These are phyloP conservation scores for Calvadosia cruxmelitensis DNA, from an alignment of 30 jellyfish, hydroid and myxozoan species.

Conservation along the genomic window DNA sequence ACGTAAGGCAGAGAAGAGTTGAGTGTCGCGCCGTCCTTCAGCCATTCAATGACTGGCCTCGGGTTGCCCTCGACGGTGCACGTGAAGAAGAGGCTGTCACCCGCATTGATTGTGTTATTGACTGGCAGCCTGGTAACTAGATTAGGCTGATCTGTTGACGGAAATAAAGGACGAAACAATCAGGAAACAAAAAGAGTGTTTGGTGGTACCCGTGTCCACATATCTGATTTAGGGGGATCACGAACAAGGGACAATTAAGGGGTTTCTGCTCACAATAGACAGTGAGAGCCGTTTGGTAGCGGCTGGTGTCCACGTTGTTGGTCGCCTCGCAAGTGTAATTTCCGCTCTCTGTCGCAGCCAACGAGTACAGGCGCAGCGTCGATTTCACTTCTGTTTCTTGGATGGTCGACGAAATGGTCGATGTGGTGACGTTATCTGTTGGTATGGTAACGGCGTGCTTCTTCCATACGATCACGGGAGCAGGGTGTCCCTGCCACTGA, in stretches of 20 bases:
- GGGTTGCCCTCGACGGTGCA: constrained; percentile 25
- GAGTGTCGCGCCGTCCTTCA: constrained; percentile 4
- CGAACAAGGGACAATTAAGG: too few relatives aligned
- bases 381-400: background rate
- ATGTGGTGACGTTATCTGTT: background rate
- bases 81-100: background rate
- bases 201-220: too few relatives aligned
- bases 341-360: background rate
- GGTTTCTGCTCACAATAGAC: too few relatives aligned
- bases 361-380: background rate
- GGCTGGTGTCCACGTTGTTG: background rate
- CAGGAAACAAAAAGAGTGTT: background rate
- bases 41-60: constrained; percentile 8
- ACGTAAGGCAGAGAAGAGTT: background rate
- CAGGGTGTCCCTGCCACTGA: background rate
- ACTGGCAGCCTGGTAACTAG: constrained; percentile 4
- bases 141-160: constrained; percentile 8
- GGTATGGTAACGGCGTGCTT: background rate
- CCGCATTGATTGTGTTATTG: background rate
- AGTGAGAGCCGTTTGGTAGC: background rate
- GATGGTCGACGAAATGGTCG: background rate
- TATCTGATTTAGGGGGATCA: too few relatives aligned
- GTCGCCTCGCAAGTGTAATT: background rate
- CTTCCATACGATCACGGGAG: background rate
- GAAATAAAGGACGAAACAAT: background rate